These are phyloP conservation scores for Amazona guildingii DNA, from an alignment of 2,113 vertebrate species.

Conservation along the genomic window DNA sequence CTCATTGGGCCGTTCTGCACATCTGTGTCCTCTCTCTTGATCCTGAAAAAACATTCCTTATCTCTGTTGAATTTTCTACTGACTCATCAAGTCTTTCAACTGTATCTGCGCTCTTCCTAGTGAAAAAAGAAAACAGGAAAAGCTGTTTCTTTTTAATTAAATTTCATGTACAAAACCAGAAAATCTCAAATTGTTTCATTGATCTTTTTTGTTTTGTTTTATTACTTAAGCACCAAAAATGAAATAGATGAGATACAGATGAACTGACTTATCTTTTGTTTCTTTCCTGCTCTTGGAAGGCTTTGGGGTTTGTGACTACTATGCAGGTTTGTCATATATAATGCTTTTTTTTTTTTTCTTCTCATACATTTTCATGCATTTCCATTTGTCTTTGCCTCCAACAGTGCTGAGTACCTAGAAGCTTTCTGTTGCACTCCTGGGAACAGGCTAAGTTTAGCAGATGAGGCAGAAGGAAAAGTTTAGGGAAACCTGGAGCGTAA, in stretches of 20 bases:
- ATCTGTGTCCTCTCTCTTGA: not conserved
- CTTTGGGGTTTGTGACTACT: not conserved
- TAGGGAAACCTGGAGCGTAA: not conserved
- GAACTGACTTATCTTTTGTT: not conserved
- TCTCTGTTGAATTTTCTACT: conserved; percentile 1
- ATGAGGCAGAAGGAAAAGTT: not conserved
- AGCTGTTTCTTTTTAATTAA: conserved; percentile 29
- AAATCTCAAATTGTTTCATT: conserved; percentile 42
- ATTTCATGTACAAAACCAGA: not conserved
- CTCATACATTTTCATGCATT: not conserved
- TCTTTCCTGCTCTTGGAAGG: not conserved
- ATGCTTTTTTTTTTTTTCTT: not conserved
- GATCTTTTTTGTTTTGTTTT: conserved; percentile 27
- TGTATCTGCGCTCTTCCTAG: not conserved
- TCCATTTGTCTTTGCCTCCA: not conserved
- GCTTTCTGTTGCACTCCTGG: not conserved
- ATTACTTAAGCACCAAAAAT: conserved; percentile 40
- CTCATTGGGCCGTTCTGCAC: not conserved
- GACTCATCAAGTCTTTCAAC: conserved; percentile 12
- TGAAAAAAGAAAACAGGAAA: not conserved
- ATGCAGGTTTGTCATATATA: not conserved
- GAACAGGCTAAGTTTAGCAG: not conserved
- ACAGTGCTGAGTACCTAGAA: not conserved
- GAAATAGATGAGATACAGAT: conserved; percentile 22
- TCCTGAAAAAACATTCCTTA: not conserved